Evolutionary conservation across 2,888 invertebrate genomes (phyloP), one percentile per base, ranked within the genome.

Genomic region (Seira sanloemensis): DNA sequence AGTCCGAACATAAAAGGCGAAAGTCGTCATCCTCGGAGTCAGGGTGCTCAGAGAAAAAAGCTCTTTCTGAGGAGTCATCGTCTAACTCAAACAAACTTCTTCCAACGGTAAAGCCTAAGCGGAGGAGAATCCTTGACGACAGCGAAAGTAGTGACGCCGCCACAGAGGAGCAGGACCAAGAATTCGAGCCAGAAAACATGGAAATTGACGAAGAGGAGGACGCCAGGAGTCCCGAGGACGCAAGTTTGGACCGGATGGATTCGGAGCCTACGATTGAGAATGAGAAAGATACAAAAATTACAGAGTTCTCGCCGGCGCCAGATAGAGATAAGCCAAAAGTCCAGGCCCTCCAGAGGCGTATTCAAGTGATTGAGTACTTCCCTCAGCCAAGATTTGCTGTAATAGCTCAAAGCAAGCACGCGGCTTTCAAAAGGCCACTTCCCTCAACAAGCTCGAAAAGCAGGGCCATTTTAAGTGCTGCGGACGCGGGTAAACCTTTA

Each of bases 381-480:
- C 84, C 84, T 12, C n/a, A 54, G 2, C 79, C 79, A 0, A 46
- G 79, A 23, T 67, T 26, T 67, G 79, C 67, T 9, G 23, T 2
- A 19, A 66, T 21, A 67, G 79, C 79, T 1, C 79, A 79, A 27
- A 26, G 16, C 9, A 72, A 67, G 19, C 2, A 12, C 18, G 54
- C 54, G 12, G 1, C 73, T 26, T 79, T 67, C 27, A 73, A 73
- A 18, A 12, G 24, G 9, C 78, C 78, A 21, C 1, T 18, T 19
- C 71, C 71, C 18, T 18, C 4, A 5, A 58, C 25, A 1, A 7
- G 21, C 23, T 21, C 75, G 2, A 65, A 66, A 24, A n/a, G 24
- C 7, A 58, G 18, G 2, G 2, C 58, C n/a, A 18, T 58, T 18
- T n/a, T 37, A 37, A 37, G 5, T 4, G 5, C 37, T n/a, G n/a